Evolutionary conservation across 2,888 invertebrate species (phyloP).

Genomic region (Erebia aethiops): DNA sequence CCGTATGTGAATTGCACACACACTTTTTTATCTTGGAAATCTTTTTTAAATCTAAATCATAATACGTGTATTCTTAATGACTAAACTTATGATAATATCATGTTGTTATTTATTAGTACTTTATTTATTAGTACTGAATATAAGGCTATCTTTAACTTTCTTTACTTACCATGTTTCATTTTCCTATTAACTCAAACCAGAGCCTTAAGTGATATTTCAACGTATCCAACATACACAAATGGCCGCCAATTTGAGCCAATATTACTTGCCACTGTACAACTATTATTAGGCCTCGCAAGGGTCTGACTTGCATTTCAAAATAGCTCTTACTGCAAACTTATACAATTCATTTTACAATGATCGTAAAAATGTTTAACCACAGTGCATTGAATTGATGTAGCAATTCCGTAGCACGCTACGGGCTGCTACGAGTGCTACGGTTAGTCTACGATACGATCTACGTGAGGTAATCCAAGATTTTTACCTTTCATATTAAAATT

Average conservation of each 20-base stretch:
- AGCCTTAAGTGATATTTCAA: conserved; percentile 16
- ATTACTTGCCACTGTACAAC: conserved; percentile 27
- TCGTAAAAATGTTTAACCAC: neutral
- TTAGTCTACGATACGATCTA: conserved; percentile 19
- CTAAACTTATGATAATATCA: too few species aligned
- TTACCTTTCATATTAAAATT: conserved; percentile 8
- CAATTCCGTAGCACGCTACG: conserved; percentile 31
- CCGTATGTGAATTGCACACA: too few species aligned
- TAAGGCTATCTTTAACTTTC: too few species aligned
- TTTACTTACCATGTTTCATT: neutral
- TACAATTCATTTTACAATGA: neutral
- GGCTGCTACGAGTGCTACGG: conserved; percentile 22
- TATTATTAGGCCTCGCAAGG: conserved; percentile 21
- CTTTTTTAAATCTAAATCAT: too few species aligned
- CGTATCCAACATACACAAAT: conserved; percentile 20
- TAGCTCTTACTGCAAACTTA: neutral
- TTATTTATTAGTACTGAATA: too few species aligned
- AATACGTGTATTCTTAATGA: too few species aligned
- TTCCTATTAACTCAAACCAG: neutral
- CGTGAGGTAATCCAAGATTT: conserved; percentile 13
- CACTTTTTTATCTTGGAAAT: too few species aligned
- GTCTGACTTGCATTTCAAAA: neutral
- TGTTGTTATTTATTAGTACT: too few species aligned
- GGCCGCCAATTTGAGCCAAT: conserved; percentile 31
- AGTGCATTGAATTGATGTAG: conserved; percentile 25